phyloP scores from a whole-genome alignment of 2,113 vertebrate genomes.

The Corvus moneduloides region DNA sequence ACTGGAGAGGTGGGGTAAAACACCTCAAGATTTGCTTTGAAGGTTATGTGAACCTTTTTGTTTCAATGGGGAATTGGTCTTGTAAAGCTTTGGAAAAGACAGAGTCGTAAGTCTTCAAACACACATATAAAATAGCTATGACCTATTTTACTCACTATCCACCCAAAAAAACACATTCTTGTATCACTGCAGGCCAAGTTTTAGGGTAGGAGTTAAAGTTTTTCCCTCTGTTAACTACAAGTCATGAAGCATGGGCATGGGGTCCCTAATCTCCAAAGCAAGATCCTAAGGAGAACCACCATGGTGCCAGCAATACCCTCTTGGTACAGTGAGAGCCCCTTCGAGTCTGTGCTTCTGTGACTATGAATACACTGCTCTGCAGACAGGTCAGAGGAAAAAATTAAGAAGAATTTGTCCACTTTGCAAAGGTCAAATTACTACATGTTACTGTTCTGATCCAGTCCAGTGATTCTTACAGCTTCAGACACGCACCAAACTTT shows the following conservation, averaged over 20 bases:
- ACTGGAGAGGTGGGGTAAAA: not conserved
- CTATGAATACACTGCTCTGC: not conserved
- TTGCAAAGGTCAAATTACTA: not conserved
- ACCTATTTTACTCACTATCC: not conserved
- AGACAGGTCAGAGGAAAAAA: not conserved
- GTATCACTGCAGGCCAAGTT: not conserved
- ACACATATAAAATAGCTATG: not conserved
- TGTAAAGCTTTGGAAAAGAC: not conserved
- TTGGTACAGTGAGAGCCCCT: not conserved
- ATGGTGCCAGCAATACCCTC: not conserved
- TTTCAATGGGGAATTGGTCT: not conserved
- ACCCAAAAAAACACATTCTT: not conserved
- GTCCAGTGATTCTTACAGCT: conserved; percentile 4
- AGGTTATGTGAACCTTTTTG: not conserved
- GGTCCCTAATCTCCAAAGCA: not conserved
- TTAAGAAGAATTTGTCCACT: not conserved
- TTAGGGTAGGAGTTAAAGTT: not conserved
- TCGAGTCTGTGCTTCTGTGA: not conserved
- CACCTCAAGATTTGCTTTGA: not conserved
- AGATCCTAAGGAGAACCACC: not conserved
- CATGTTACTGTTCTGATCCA: not conserved
- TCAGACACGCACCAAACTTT: not conserved
- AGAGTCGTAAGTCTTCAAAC: not conserved
- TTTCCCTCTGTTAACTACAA: not conserved
- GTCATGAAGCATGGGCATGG: not conserved